Evolutionary conservation across 2,797 vertebrate species (phyloP).

Genomic region (Schizopygopsis malacanthus): DNA sequence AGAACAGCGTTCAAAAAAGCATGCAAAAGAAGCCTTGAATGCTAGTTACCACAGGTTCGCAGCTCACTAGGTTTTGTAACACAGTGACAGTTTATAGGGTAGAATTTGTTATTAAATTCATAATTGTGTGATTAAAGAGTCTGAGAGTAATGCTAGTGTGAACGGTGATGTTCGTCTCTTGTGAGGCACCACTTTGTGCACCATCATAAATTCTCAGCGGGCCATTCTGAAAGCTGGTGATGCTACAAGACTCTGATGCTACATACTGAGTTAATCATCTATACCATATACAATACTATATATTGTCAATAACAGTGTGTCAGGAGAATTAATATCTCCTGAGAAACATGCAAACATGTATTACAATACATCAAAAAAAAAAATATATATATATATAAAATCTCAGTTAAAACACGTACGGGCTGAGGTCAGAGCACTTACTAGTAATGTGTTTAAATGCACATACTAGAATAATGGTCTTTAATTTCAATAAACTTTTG

Average conservation of each 20-base stretch:
- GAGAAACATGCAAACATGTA: no score
- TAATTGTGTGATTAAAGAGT: not conserved
- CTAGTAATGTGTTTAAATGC: no score
- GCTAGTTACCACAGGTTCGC: not conserved
- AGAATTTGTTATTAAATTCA: not conserved
- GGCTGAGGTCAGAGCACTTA: no score
- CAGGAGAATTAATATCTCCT: no score
- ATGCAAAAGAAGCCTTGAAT: not conserved
- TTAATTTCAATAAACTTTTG: no score
- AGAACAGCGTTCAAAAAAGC: not conserved
- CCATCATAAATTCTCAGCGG: constrained; percentile 14
- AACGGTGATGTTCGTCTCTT: not conserved
- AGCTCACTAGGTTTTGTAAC: not conserved
- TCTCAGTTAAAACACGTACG: no score
- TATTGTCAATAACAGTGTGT: no score
- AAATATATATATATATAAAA: no score
- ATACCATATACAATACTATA: not conserved
- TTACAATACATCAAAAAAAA: no score
- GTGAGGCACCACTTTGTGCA: not conserved
- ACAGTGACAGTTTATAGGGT: not conserved
- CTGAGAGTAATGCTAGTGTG: not conserved
- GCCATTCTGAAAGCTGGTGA: constrained; percentile 9
- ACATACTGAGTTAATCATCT: constrained; percentile 45
- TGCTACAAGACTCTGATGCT: constrained; percentile 20
- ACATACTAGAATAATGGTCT: no score